Conservation (phyloP, 2,888 invertebrate species). For the Laothoe populi region DNA sequence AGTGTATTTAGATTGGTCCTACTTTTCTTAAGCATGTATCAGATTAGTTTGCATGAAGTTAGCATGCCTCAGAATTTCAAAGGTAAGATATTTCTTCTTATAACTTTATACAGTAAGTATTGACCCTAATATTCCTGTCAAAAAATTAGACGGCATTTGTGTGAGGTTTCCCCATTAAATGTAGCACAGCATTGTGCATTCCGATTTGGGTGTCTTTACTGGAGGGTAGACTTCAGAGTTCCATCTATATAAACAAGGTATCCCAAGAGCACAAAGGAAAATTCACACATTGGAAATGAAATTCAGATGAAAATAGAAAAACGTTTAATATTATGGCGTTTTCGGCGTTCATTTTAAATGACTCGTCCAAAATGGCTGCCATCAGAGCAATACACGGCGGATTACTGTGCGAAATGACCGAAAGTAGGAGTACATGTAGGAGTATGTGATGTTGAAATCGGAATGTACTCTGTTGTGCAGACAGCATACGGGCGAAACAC, state of each 20-base stretch:
- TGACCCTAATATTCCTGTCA: background rate
- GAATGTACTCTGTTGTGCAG: conserved; percentile 83
- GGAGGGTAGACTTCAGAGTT: conserved; percentile 25
- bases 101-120: conserved; percentile 11
- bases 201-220: conserved; percentile 64
- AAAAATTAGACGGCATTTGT: conserved; percentile 63
- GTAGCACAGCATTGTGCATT: conserved; percentile 83
- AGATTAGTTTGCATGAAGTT: conserved; percentile 48
- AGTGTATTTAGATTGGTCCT: conserved; percentile 32
- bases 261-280: background rate
- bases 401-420: background rate
- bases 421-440: background rate
- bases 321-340: background rate
- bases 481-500: conserved; percentile 93
- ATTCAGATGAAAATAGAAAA: background rate
- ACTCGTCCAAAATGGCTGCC: no score
- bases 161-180: conserved; percentile 66
- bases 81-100: conserved; percentile 39
- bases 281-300: background rate
- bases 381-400: background rate
- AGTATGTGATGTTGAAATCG: conserved; percentile 57
- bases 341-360: background rate
- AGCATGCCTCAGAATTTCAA: conserved; percentile 42
- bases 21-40: conserved; percentile 50
- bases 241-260: conserved; percentile 20